Evolutionary conservation across 2,113 vertebrate species (phyloP), one percentile per base, ranked within the genome.

Genomic region (Procapra przewalskii): DNA sequence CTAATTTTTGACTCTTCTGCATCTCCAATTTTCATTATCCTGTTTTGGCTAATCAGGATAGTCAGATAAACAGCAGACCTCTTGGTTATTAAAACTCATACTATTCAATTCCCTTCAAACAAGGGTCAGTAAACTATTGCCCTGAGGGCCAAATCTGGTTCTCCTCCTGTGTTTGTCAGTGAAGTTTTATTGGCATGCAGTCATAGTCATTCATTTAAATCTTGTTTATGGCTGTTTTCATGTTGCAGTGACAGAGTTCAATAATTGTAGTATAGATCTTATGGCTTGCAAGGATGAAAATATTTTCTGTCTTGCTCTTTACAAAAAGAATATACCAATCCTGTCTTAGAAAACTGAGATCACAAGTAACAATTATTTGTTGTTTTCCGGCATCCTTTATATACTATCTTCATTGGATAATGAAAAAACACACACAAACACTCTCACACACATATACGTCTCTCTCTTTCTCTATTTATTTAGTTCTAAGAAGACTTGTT

Each of bases 121-220:
- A 60, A 21, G 12, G 6, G 1, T 36, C 19, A 81, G n/a, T 6
- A 55, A 64, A 71, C 15, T 31, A 21, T 8, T 31, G 21, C 10
- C 19, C 6, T n/a, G 25, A 80, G 3, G 6, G 6, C 12, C 8
- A 67, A n/a, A 45, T 60, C 3, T 11, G 6, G 0, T 16, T 4
- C 12, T 87, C 50, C 36, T 88, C 86, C 31, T 88, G 3, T 23
- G 88, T 88, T 81, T 60, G 3, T 21, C 75, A 94, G 7, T 55
- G 25, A 86, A 71, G 3, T 45, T 86, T 85, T 86, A 36, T 57
- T 83, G 23, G 40, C n/a, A 92, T 67, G 50, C 7, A 43, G 10
- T 50, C 36, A 45, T 48, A 19, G 19, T 75, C 2, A 71, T 60
- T 80, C 7, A 88, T 43, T 96, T 55, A 52, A 43, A 82, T 71